Percentiles rank a stretch among this genome's conserved stretches.
phyloP scores from a whole-genome alignment of 2,113 vertebrate genomes.

The Corythaeola cristata region DNA sequence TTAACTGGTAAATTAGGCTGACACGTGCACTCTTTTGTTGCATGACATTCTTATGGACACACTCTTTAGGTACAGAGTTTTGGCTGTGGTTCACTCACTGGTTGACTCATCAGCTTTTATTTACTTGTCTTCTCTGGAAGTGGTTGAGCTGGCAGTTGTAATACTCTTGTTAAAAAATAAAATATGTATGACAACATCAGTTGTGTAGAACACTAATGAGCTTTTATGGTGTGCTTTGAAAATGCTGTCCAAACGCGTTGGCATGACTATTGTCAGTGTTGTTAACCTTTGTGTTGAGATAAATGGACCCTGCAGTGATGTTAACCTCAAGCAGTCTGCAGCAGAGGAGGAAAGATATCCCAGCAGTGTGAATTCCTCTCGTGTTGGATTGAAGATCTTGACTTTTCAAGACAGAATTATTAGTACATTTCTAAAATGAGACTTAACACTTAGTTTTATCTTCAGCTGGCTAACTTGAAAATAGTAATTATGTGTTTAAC shows the following conservation, averaged over 20 bases:
- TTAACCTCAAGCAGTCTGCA: not conserved
- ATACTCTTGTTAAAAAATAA: not conserved
- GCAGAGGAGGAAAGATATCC: not conserved
- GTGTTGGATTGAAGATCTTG: rapidly evolving
- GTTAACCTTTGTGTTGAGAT: not conserved
- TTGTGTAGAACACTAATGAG: not conserved
- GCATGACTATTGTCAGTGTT: not conserved
- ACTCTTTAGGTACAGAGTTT: not conserved
- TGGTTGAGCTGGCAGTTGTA: not conserved
- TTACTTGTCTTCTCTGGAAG: not conserved
- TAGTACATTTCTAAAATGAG: not conserved
- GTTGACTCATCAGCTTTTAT: not conserved
- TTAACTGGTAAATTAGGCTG: not conserved
- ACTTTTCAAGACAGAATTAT: not conserved
- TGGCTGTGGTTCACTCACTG: not conserved
- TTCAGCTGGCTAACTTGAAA: not conserved
- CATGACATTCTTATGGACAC: not conserved
- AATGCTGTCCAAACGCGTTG: not conserved
- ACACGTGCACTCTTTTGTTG: not conserved
- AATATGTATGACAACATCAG: not conserved
- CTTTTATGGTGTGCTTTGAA: not conserved
- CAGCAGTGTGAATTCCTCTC: not conserved
- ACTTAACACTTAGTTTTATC: not conserved
- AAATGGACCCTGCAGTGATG: not conserved
- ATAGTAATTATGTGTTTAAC: not conserved